Conservation (phyloP, 2,888 invertebrate genomes). For the Onthophagus sagittarius region DNA sequence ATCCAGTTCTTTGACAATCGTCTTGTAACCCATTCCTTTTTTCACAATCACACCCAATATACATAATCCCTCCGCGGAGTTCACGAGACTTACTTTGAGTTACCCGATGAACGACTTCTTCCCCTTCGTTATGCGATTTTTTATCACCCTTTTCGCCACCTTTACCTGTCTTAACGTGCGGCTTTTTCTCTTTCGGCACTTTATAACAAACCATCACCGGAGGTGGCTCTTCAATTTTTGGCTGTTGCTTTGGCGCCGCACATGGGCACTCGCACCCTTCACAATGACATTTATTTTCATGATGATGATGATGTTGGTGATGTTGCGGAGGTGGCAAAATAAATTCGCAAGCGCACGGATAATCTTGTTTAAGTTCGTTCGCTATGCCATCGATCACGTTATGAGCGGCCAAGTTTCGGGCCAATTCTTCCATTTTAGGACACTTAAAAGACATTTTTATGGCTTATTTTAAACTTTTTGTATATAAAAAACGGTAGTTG, state of each 20-base stretch:
- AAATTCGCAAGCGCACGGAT: conserved; percentile 14
- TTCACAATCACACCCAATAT: conserved; percentile 56
- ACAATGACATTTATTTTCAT: not conserved
- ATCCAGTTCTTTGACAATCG: conserved; percentile 54
- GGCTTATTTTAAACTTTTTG: not conserved
- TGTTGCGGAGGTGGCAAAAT: not conserved
- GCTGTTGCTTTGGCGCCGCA: not conserved
- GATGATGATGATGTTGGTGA: not conserved
- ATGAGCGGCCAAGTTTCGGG: conserved; percentile 15
- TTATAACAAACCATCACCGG: conserved; percentile 34
- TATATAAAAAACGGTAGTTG: conserved; percentile 16
- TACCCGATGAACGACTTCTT: conserved; percentile 8
- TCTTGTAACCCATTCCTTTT: conserved; percentile 59
- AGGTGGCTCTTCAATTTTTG: conserved; percentile 19
- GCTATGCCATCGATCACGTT: conserved; percentile 15
- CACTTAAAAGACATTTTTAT: conserved; percentile 37
- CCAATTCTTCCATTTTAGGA: conserved; percentile 24
- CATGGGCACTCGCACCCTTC: conserved; percentile 15
- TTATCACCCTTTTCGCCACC: not conserved
- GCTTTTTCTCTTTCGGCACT: conserved; percentile 16
- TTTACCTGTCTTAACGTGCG: not conserved
- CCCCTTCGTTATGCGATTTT: not conserved
- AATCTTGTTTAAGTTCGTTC: conserved; percentile 17
- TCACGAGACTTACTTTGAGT: conserved; percentile 53
- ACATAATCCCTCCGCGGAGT: conserved; percentile 52